Evolutionary conservation across 2,797 vertebrate genomes (phyloP), one percentile per base, ranked within the genome.

Genomic region (Artibeus jamaicensis): DNA sequence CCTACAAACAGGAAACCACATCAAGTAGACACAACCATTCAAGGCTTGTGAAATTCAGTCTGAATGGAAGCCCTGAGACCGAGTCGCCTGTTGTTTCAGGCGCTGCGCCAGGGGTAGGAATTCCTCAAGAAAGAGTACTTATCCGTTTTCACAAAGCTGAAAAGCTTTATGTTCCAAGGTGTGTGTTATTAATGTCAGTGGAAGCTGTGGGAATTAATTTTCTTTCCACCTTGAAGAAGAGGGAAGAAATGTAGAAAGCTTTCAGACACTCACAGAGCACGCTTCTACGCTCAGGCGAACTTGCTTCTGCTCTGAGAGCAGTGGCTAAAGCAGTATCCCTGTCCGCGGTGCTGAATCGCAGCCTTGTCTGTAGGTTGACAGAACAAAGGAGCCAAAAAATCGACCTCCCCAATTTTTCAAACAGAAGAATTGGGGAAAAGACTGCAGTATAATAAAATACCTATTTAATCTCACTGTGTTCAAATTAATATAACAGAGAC

Each of bases 191-290:
- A 93, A 62, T 57, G 83, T 68, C 76, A 39, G 32, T 81, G 26
- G 70, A 85, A 81, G 84, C 81, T 81, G 65, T 91, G 73, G 94
- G 79, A 77, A 93, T 96, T 96, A 83, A 94, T 96, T 96, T 96
- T 29, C 84, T 95, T 95, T 70, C 62, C 50, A 70, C 71, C 34
- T 29, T 73, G 71, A 26, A 39, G 42, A 42, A 42, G 50, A 29
- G 1, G 2, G 6, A 6, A 4, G 44, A 1, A 8, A 6, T 22
- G 26, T 5, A n/a, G 59, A 65, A 83, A 86, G 32, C 22, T 59
- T 59, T 26, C 57, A 29, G 24, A 62, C 50, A 65, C 37, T 67
- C 37, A 2, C 3, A n/a, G 62, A 5, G 37, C 0, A 53, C 14
- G 22, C 78, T 57, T 22, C 26, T 22, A 24, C 21, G 1, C 10